These are phyloP conservation scores for Cydia amplana DNA, from an alignment of 1,140 invertebrate species.

Conservation along the genomic window DNA sequence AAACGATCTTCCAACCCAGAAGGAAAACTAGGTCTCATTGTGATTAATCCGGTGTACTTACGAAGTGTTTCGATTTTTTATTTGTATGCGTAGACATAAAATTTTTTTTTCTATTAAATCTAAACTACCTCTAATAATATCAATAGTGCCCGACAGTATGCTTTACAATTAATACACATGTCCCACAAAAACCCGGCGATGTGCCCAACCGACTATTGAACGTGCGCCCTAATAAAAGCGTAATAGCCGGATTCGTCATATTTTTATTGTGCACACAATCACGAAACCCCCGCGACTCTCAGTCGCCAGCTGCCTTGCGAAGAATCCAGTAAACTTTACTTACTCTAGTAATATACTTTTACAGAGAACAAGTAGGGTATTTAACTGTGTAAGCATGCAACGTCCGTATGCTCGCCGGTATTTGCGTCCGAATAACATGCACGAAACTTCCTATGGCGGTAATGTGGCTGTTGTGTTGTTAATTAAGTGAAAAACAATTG, in stretches of 20 bases:
- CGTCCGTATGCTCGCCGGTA: slow-evolving; percentile 61
- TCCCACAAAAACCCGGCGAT: slow-evolving; percentile 5
- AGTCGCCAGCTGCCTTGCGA: slow-evolving; percentile 40
- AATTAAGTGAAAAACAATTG: background rate
- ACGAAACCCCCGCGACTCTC: slow-evolving; percentile 54
- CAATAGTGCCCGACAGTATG: too few species aligned
- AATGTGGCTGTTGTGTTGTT: slow-evolving; percentile 37
- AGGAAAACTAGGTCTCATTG: too few species aligned
- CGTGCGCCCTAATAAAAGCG: slow-evolving; percentile 67
- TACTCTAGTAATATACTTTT: slow-evolving; percentile 29
- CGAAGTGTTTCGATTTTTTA: too few species aligned
- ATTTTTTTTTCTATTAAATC: too few species aligned
- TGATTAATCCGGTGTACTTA: too few species aligned
- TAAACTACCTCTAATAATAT: too few species aligned
- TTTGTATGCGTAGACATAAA: too few species aligned
- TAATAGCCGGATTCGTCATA: slow-evolving; percentile 67
- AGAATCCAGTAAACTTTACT: slow-evolving; percentile 7
- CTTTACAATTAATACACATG: background rate
- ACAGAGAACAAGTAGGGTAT: background rate
- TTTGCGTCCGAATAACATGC: slow-evolving; percentile 65
- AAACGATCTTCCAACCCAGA: too few species aligned
- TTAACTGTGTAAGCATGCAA: slow-evolving; percentile 54
- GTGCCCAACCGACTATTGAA: slow-evolving; percentile 42
- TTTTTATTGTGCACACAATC: slow-evolving; percentile 67
- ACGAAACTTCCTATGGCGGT: slow-evolving; percentile 64